Evolutionary conservation across 2,888 invertebrate species (phyloP), one percentile per base, ranked within the genome.

Genomic region (Macrosiphum euphorbiae): DNA sequence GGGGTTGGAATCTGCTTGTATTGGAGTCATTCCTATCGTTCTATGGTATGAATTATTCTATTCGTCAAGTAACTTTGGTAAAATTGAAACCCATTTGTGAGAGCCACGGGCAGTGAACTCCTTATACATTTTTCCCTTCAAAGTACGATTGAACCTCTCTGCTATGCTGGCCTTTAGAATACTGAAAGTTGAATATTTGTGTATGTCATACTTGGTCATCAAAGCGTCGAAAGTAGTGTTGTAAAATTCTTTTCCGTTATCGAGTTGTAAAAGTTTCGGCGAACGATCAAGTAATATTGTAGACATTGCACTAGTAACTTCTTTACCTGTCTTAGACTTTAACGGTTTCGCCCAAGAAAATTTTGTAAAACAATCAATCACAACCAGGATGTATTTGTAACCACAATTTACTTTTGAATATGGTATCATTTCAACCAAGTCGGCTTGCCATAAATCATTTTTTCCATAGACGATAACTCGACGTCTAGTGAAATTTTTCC

Each of bases 21-120:
- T 26, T 7, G 95, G 95, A 91, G 95, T 95, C 95, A 95, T 95
- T 91, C 95, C 95, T 92, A 89, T 78, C 26, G 61, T 85, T n/a
- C 90, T n/a, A 26, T 88, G 88, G 50, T 91, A 84, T 1, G 50
- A 67, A 52, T 88, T 58, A 16, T 94, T 94, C 13, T 94, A 94
- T 24, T 47, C 16, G 8, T 84, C 95, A 92, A 95, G 67, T 26
- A 95, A 67, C 20, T 92, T 35, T 10, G 90, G 91, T 85, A 95
- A 61, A 61, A 95, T 94, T 58, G 95, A 88, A 28, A 95, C n/a
- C 95, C 95, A 95, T 24, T 92, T 52, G 26, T 92, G 90, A 24
- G 55, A n/a, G 1, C 95, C 95, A 7, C 90, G 92, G 5, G 26
- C 35, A n/a, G n/a, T n/a, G n/a, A n/a, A n/a, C n/a, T n/a, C n/a